Evolutionary conservation across 2,888 invertebrate genomes (phyloP).

Genomic region (Sinodicranocentrus sp.): DNA sequence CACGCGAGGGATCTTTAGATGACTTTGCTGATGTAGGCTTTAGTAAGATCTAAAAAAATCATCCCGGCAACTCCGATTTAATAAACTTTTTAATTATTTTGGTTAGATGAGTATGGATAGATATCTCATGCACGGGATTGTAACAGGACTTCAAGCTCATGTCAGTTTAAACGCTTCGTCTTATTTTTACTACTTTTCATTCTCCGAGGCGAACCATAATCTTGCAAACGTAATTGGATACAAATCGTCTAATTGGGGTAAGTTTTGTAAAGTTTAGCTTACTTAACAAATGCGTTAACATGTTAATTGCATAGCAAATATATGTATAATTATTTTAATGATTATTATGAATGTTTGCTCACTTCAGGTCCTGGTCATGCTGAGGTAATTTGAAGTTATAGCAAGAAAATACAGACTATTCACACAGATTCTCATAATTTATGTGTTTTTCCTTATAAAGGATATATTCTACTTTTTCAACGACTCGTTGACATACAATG

Average conservation of each 20-base stretch:
- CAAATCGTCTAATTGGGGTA: slow-evolving; percentile 59
- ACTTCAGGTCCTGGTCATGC: slow-evolving; percentile 47
- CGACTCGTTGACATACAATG: slow-evolving; percentile 44
- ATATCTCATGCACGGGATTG: slow-evolving; percentile 67
- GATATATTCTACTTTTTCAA: slow-evolving; percentile 69
- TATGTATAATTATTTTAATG: too few relatives aligned
- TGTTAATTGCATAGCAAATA: too few relatives aligned
- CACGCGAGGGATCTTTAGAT: slow-evolving; percentile 30
- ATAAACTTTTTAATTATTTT: background rate
- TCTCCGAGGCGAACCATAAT: slow-evolving; percentile 70
- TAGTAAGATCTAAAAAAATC: background rate
- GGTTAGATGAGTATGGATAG: slow-evolving; percentile 73
- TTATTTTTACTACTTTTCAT: slow-evolving; percentile 69
- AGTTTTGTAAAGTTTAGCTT: too few relatives aligned
- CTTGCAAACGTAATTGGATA: slow-evolving; percentile 57
- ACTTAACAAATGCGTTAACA: too few relatives aligned
- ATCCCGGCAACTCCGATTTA: background rate
- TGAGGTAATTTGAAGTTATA: slow-evolving; percentile 3
- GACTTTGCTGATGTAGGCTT: slow-evolving; percentile 59
- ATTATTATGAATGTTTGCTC: too few relatives aligned
- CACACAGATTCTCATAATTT: background rate
- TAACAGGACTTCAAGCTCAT: slow-evolving; percentile 71
- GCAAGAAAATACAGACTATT: background rate
- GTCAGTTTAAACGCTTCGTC: slow-evolving; percentile 57
- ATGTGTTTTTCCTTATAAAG: slow-evolving; percentile 26